Conservation (phyloP, 2,113 vertebrate genomes). For the Rallus limicola region DNA sequence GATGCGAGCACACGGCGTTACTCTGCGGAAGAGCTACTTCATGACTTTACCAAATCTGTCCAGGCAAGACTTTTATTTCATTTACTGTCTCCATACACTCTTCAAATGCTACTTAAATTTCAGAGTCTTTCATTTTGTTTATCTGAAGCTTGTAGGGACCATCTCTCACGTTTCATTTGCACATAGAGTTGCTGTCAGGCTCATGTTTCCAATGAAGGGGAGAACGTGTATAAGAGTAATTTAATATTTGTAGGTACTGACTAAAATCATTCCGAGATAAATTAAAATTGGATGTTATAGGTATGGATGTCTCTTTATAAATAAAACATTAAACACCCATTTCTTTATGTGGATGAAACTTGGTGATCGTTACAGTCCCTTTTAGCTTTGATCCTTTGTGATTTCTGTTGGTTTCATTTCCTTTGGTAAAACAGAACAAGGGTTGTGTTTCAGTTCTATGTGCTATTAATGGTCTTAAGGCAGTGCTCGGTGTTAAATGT, state of each 20-base stretch:
- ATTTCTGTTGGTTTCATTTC: background rate
- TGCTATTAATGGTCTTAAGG: background rate
- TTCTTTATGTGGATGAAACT: background rate
- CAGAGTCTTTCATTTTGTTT: background rate
- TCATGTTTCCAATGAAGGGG: background rate
- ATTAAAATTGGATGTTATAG: no score
- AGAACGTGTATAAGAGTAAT: background rate
- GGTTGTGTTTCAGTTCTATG: background rate
- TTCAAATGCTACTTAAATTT: background rate
- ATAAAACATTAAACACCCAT: no score
- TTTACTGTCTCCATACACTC: background rate
- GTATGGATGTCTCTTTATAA: no score
- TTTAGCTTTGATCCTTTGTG: background rate
- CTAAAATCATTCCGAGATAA: background rate
- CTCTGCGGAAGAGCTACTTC: slow-evolving; percentile 66
- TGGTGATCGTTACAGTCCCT: background rate
- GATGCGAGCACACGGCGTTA: slow-evolving; percentile 69
- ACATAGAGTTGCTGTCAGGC: background rate
- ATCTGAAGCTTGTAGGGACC: background rate
- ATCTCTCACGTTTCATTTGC: background rate
- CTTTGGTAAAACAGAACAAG: background rate
- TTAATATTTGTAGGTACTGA: background rate
- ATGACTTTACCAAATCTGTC: slow-evolving; percentile 68
- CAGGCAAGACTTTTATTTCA: slow-evolving; percentile 66
- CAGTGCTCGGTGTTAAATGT: background rate